Evolutionary conservation across 1,140 invertebrate species (phyloP).

Genomic region (Nebria ingens): DNA sequence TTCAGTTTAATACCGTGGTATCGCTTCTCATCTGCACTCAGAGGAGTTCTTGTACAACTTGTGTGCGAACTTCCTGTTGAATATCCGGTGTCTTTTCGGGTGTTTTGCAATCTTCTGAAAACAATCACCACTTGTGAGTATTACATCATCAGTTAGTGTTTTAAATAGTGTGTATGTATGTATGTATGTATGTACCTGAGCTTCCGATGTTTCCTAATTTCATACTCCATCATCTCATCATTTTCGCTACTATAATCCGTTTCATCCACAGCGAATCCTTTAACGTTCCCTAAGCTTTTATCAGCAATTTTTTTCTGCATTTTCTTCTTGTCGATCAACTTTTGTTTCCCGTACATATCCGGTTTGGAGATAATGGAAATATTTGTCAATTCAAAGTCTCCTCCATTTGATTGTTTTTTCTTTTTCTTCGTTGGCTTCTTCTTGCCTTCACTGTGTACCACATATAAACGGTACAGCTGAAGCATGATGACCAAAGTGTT

Average conservation of each 20-base stretch:
- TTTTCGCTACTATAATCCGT: constrained; percentile 14
- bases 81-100: constrained; percentile 49
- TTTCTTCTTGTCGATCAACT: constrained; percentile 15
- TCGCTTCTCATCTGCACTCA: constrained; percentile 21
- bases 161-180: too few relatives aligned
- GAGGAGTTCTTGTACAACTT: constrained; percentile 27
- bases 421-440: constrained; percentile 34
- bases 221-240: neutral
- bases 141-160: too few relatives aligned
- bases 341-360: constrained; percentile 30
- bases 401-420: constrained; percentile 32
- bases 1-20: constrained; percentile 14
- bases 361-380: constrained; percentile 49
- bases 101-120: constrained; percentile 31
- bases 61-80: constrained; percentile 51
- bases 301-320: neutral
- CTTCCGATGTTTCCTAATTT: constrained; percentile 19
- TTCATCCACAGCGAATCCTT: neutral
- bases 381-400: constrained; percentile 33
- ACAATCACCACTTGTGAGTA: too few relatives aligned
- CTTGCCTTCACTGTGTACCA: constrained; percentile 59
- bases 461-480: constrained; percentile 73
- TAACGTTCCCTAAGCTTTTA: neutral
- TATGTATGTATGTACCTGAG: constrained; percentile 22
- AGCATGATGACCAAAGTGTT: constrained; percentile 78